Evolutionary conservation across 2,797 vertebrate species (phyloP).

Genomic region (Lithobates sylvaticus): DNA sequence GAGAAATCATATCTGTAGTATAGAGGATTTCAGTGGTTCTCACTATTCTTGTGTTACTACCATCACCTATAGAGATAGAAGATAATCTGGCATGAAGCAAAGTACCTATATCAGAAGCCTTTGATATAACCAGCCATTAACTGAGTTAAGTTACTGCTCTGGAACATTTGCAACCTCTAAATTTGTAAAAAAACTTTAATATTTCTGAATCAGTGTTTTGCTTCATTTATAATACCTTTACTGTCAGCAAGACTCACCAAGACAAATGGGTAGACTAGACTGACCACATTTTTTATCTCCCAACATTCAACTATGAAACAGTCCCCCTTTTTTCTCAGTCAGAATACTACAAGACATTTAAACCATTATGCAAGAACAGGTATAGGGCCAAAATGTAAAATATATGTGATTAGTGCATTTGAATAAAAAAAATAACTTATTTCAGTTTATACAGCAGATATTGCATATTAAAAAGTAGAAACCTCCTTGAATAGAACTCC

Average conservation of each 20-base stretch:
- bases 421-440: not conserved
- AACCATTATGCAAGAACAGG: not conserved
- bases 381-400: not conserved
- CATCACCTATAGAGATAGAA: not conserved
- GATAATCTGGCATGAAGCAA: not conserved
- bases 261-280: no score
- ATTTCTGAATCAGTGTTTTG: not conserved
- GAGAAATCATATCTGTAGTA: no score
- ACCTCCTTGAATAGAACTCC: not conserved
- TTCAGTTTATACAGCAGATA: not conserved
- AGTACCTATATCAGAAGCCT: not conserved
- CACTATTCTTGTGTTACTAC: not conserved
- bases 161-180: no score
- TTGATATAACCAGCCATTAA: not conserved
- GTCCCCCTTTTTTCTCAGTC: no score
- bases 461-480: no score
- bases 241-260: not conserved
- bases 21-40: not conserved
- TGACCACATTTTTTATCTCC: no score
- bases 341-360: not conserved
- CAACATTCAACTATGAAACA: no score
- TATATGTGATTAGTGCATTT: no score
- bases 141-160: no score
- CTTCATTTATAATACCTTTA: not conserved
- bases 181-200: not conserved